Evolutionary conservation across 2,797 vertebrate species (phyloP).

Genomic region (Chelon auratus): DNA sequence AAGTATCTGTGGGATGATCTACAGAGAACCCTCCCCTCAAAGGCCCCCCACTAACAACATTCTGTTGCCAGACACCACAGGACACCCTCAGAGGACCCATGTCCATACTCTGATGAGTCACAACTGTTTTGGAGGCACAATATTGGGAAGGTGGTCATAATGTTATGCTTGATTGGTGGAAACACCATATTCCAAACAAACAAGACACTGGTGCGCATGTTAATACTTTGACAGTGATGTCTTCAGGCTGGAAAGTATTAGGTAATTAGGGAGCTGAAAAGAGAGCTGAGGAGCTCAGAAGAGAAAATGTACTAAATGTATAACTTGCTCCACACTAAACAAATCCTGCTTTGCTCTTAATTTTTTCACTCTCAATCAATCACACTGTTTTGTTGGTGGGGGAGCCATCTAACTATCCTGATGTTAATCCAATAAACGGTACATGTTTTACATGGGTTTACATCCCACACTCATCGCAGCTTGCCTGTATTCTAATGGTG

Average conservation of each 20-base stretch:
- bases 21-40: no score
- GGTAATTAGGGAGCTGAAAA: background rate
- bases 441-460: conserved; percentile 79
- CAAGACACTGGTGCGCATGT: no score
- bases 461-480: conserved; percentile 72
- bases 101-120: no score
- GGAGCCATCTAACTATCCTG: conserved; percentile 62
- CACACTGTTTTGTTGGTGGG: conserved; percentile 62
- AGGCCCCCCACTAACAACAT: no score
- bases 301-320: background rate
- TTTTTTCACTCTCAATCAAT: conserved; percentile 55
- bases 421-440: conserved; percentile 76
- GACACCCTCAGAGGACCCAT: no score
- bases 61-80: no score
- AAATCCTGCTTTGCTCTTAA: conserved; percentile 21
- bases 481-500: conserved; percentile 74
- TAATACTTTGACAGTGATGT: background rate
- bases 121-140: no score
- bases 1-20: no score
- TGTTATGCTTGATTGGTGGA: no score
- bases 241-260: background rate
- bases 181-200: no score
- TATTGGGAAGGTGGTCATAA: no score
- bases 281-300: background rate
- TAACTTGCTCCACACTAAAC: conserved; percentile 19